phyloP scores from a whole-genome alignment of 2,888 invertebrate genomes.

The Platerodrilus igneus region DNA sequence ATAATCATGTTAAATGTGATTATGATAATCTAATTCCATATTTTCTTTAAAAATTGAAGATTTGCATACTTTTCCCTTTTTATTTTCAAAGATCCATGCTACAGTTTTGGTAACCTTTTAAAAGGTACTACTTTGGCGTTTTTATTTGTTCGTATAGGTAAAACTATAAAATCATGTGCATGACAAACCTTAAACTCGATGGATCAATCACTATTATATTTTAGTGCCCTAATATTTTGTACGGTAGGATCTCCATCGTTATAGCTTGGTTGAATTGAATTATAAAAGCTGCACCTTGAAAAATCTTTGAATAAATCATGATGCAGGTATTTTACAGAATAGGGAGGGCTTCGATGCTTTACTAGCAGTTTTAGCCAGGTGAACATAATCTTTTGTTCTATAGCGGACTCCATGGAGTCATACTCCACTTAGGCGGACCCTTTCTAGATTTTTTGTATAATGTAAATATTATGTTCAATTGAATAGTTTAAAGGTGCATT shows the following conservation, averaged over 20 bases:
- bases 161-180: neutral
- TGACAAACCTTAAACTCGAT: neutral
- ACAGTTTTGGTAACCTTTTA: too few species aligned
- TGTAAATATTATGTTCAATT: constrained; percentile 1
- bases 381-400: constrained; percentile 1
- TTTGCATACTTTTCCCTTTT: too few species aligned
- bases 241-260: neutral
- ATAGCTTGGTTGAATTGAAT: constrained; percentile 1
- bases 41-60: too few species aligned
- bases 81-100: too few species aligned
- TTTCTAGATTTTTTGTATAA: too few species aligned
- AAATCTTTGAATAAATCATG: constrained; percentile 1
- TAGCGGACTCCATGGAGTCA: constrained; percentile 3
- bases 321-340: constrained; percentile 2
- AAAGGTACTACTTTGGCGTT: neutral
- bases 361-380: constrained; percentile 1
- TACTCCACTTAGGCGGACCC: neutral
- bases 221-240: constrained; percentile 2
- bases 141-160: too few species aligned
- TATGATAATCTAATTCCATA: too few species aligned
- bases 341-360: neutral
- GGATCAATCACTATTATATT: neutral
- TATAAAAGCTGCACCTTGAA: neutral
- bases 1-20: too few species aligned
- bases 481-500: constrained; percentile 5